Percentiles rank a stretch among this genome's conserved stretches.
Conservation (phyloP, 2,113 vertebrate genomes). For the Taxidea taxus region DNA sequence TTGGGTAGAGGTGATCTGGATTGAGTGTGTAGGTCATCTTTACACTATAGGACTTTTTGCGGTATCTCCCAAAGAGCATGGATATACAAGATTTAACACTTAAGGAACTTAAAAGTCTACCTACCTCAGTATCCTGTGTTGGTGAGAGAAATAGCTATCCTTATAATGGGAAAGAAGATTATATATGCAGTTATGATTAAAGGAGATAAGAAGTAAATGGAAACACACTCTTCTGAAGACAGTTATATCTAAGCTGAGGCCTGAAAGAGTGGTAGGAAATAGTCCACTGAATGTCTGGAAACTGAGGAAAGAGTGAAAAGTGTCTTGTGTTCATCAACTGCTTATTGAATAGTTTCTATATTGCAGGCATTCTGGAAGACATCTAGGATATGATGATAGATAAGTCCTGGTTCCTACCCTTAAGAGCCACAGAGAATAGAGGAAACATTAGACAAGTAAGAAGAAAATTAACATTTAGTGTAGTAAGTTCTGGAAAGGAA, state of each 20-base stretch:
- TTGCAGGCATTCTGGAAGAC: background rate
- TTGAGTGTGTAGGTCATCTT: background rate
- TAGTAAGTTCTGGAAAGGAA: background rate
- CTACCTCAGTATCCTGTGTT: background rate
- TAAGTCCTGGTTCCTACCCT: background rate
- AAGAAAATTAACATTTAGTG: background rate
- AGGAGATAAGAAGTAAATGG: background rate
- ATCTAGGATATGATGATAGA: background rate
- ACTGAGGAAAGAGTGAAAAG: background rate
- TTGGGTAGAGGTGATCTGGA: background rate
- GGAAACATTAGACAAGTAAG: background rate
- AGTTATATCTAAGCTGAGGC: background rate
- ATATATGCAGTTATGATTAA: background rate
- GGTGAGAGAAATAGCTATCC: background rate
- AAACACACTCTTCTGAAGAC: background rate
- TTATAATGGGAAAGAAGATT: background rate
- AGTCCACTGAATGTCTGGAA: background rate
- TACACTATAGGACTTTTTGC: background rate
- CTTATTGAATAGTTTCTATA: background rate
- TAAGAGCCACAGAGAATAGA: background rate
- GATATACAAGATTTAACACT: background rate
- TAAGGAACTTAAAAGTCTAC: background rate
- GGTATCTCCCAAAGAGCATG: background rate
- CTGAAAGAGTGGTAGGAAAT: background rate
- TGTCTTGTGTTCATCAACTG: background rate